Conservation (phyloP, 2,797 vertebrate species). For the Hydrocynus forskahlii region DNA sequence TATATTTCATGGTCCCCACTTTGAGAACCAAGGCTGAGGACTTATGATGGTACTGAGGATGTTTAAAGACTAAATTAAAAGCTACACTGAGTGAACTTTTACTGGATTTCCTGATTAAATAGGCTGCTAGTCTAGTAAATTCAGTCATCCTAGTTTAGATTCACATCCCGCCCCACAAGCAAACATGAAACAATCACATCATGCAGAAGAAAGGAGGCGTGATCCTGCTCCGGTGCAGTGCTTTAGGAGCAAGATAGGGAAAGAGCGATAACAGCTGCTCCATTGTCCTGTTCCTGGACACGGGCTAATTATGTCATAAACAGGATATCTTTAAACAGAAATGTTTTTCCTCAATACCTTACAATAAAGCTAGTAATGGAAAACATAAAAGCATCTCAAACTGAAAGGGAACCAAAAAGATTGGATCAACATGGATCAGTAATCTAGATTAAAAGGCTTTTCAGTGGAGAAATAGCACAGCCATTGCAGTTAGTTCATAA, state of each 20-base stretch:
- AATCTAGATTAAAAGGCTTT: background rate
- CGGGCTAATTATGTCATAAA: background rate
- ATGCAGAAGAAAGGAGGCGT: conserved; percentile 7
- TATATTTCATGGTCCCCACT: no score
- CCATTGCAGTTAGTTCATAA: no score
- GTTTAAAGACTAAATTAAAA: background rate
- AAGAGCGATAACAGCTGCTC: conserved; percentile 8
- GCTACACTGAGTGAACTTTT: background rate
- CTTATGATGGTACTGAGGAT: background rate
- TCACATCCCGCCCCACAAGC: conserved; percentile 23
- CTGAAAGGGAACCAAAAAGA: background rate
- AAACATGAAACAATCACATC: conserved; percentile 32
- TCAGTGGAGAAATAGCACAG: no score
- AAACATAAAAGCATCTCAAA: no score
- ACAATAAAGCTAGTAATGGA: background rate
- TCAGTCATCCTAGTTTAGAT: background rate
- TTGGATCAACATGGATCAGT: background rate
- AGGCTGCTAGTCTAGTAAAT: background rate
- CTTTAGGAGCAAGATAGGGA: background rate
- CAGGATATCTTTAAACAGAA: background rate
- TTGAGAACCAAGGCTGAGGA: no score
- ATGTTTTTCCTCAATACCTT: background rate
- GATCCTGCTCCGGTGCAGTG: background rate
- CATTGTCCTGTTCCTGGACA: conserved; percentile 26
- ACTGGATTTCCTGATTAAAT: background rate